phyloP scores from a whole-genome alignment of 2,797 vertebrate genomes.

The Parambassis ranga region DNA sequence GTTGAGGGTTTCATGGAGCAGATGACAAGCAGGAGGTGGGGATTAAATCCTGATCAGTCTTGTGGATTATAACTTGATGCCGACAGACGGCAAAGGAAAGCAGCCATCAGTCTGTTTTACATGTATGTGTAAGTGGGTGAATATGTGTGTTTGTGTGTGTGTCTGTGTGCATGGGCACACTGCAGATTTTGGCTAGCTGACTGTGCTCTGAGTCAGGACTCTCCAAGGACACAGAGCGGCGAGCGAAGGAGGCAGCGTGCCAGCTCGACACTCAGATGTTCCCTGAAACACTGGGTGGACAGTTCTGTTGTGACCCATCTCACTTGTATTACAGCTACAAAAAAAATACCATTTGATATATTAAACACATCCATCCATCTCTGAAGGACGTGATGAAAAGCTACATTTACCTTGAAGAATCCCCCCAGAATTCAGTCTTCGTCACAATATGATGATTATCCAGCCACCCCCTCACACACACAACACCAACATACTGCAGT shows the following conservation, averaged over 20 bases:
- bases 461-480: neutral
- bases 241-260: slow-evolving; percentile 41
- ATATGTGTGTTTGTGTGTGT: slow-evolving; percentile 1
- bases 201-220: slow-evolving; percentile 74
- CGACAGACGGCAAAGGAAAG: slow-evolving; percentile 49
- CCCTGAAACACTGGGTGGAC: slow-evolving; percentile 41
- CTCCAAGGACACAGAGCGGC: slow-evolving; percentile 72
- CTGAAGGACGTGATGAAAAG: neutral
- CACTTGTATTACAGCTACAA: neutral
- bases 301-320: slow-evolving; percentile 9
- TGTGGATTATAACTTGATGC: slow-evolving; percentile 62
- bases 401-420: too few species aligned
- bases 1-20: slow-evolving; percentile 51
- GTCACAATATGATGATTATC: slow-evolving; percentile 26
- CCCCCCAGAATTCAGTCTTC: too few species aligned
- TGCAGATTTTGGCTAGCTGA: slow-evolving; percentile 62
- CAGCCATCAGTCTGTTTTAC: slow-evolving; percentile 37
- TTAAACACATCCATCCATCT: slow-evolving; percentile 4
- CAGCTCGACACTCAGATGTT: slow-evolving; percentile 46
- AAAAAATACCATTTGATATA: slow-evolving; percentile 1
- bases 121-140: slow-evolving; percentile 5
- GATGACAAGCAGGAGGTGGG: slow-evolving; percentile 69
- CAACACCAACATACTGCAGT: slow-evolving; percentile 8
- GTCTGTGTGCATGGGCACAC: slow-evolving; percentile 17
- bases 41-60: slow-evolving; percentile 73